Evolutionary conservation across 2,113 vertebrate genomes (phyloP), one percentile per base, ranked within the genome.

Genomic region (Catharus fuscescens): DNA sequence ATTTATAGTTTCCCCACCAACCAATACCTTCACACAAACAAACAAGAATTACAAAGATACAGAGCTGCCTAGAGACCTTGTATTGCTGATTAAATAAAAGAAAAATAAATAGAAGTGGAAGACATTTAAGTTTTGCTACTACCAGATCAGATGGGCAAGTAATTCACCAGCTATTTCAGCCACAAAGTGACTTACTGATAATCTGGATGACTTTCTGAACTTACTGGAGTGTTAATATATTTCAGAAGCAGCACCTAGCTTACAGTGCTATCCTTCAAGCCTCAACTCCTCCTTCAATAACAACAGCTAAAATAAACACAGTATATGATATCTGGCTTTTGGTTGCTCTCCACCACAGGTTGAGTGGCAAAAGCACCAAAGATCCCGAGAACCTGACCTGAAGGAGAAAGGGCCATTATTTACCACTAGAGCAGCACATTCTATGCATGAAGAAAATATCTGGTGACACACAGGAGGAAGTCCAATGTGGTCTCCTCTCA

Each of bases 1-100:
- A 97, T 95, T 91, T 93, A 89, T 9, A 45, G 40, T 70, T 93
- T 96, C 42, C 73, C 1, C 2, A 57, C 34, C 1, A 1, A 92
- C 21, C n/a, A 53, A 70, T 78, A 91, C n/a, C 61, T 82, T 81
- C 57, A 80, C 45, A 86, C 69, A 96, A 96, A 86, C 26, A 96
- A 90, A 72, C 23, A 88, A 78, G 32, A 83, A 3, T 42, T 50
- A 65, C 38, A 94, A 85, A 84, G 91, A 93, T n/a, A 73, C 21
- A 72, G 21, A 86, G 21, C 48, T 83, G 73, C 45, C 10, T 74
- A 38, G 24, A 57, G 64, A 31, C 18, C 40, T 71, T 13, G 14
- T 20, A 83, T 29, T 21, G 25, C 8, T 71, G 40, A 92, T 47
- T n/a, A 3, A 69, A 45, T 15, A 25, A 66, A 66, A 36, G 7